These are phyloP conservation scores for Adela reaumurella DNA, from an alignment of 2,888 invertebrate species.

Conservation along the genomic window DNA sequence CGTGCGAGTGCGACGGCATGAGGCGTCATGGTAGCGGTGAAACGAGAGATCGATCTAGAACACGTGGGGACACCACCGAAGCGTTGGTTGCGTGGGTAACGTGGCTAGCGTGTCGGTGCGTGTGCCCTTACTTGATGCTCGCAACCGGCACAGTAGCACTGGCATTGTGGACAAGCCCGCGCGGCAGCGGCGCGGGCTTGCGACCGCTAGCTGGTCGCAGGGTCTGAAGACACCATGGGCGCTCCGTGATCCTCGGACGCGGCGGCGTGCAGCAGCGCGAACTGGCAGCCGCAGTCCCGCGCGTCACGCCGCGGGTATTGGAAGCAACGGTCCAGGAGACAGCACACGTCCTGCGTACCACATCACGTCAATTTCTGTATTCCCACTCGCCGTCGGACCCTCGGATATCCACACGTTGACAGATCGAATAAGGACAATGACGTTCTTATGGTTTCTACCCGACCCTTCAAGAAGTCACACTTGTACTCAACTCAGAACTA, in stretches of 20 bases:
- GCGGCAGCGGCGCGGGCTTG: constrained; percentile 38
- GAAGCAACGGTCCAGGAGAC: constrained; percentile 86
- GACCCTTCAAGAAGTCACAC: too few relatives aligned
- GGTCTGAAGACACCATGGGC: constrained; percentile 33
- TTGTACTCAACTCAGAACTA: too few relatives aligned
- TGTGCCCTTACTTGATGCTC: constrained; percentile 48
- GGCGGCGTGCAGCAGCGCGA: constrained; percentile 83
- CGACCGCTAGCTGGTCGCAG: constrained; percentile 59
- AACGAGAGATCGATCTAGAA: too few relatives aligned
- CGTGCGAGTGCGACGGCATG: too few relatives aligned
- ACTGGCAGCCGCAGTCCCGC: constrained; percentile 87
- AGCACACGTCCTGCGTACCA: constrained; percentile 75
- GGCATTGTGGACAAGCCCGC: constrained; percentile 50
- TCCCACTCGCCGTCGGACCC: too few relatives aligned
- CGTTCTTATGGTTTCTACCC: too few relatives aligned
- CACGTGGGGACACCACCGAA: too few relatives aligned
- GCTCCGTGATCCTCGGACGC: constrained; percentile 51
- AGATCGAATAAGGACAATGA: too few relatives aligned
- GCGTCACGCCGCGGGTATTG: constrained; percentile 75
- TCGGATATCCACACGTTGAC: too few relatives aligned
- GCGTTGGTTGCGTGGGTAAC: not conserved
- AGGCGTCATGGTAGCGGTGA: too few relatives aligned
- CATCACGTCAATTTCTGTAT: constrained; percentile 40
- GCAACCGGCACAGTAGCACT: constrained; percentile 46
- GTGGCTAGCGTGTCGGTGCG: not conserved